Evolutionary conservation across 2,113 vertebrate species (phyloP), one percentile per base, ranked within the genome.

Genomic region (Trochalopteron elliotii): DNA sequence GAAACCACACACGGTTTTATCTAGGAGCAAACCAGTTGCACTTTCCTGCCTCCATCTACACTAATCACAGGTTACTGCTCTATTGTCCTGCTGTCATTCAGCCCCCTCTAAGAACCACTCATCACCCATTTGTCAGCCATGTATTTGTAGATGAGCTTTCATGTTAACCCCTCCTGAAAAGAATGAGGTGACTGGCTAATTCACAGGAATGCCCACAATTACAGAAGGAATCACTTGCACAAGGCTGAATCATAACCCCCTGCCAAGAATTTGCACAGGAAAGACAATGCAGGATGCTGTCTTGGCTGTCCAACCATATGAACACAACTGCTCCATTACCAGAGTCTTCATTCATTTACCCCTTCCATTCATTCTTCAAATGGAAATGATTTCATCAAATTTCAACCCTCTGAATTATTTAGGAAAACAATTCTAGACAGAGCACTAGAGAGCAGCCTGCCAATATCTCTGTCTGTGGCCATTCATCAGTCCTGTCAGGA

Each of bases 311-410:
- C 82, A 55, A 76, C 47, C 33, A 20, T 2, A 60, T 22, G 45
- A 90, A 84, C 52, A 65, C 67, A 94, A 79, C 59, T 56, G 65
- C 65, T 93, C 82, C 83, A 45, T 52, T 90, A 78, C 42, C 75
- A 31, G 40, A 79, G 67, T 68, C 91, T 87, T 77, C 70, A 55
- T 94, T 93, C 78, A 92, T 95, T 96, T 91, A 79, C 69, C 42
- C 25, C n/a, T 91, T 96, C 81, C 45, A 75, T 72, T 93, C 96
- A 88, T 76, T 95, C 87, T 91, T 92, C 90, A 93, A 82, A 91
- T 89, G 76, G 94, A 96, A 97, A 97, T 94, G 39, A 95, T 97
- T 95, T 86, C 83, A 96, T 97, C 93, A 96, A 80, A 97, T 93
- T 94, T 82, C 92, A 94, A 57, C 81, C 67, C 81, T 96, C 93